Percentiles rank a stretch among this genome's conserved stretches.
phyloP scores from a whole-genome alignment of 2,888 invertebrate genomes.

The Brachypalpus laphriformis region DNA sequence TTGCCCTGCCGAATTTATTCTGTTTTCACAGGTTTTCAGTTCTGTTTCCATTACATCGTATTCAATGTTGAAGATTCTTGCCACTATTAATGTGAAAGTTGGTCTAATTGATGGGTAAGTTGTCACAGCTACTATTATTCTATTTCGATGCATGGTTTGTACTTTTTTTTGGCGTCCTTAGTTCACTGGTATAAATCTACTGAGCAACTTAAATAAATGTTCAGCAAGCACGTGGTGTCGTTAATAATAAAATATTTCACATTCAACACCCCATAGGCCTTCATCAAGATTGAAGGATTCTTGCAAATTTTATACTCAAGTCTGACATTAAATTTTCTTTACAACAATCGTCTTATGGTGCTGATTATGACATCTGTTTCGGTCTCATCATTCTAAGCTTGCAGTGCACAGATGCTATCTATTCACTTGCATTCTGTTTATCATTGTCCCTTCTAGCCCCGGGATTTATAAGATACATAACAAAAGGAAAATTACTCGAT shows the following conservation, averaged over 20 bases:
- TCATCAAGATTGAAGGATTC: background rate
- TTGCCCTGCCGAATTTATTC: background rate
- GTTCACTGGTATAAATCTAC: too few relatives aligned
- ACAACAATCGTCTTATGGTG: background rate
- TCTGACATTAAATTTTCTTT: background rate
- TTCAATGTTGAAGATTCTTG: too few relatives aligned
- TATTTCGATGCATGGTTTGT: too few relatives aligned
- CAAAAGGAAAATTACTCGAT: slow-evolving; percentile 47
- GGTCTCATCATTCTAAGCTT: background rate
- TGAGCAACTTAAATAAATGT: too few relatives aligned
- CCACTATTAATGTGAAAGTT: too few relatives aligned
- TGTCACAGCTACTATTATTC: too few relatives aligned
- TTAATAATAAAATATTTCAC: too few relatives aligned
- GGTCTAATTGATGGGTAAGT: too few relatives aligned
- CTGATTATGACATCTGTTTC: background rate
- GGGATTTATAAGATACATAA: background rate
- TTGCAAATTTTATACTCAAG: background rate
- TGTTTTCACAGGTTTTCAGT: too few relatives aligned
- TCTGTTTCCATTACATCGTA: too few relatives aligned
- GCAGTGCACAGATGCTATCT: background rate
- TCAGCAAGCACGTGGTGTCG: too few relatives aligned
- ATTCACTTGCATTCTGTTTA: background rate
- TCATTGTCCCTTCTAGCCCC: slow-evolving; percentile 30
- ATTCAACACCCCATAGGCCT: background rate
- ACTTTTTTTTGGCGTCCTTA: too few relatives aligned